A percentile compares a stretch with the other conserved stretches of the same genome.
Conservation (phyloP, 2,113 vertebrate genomes). For the Rhipidura dahli region DNA sequence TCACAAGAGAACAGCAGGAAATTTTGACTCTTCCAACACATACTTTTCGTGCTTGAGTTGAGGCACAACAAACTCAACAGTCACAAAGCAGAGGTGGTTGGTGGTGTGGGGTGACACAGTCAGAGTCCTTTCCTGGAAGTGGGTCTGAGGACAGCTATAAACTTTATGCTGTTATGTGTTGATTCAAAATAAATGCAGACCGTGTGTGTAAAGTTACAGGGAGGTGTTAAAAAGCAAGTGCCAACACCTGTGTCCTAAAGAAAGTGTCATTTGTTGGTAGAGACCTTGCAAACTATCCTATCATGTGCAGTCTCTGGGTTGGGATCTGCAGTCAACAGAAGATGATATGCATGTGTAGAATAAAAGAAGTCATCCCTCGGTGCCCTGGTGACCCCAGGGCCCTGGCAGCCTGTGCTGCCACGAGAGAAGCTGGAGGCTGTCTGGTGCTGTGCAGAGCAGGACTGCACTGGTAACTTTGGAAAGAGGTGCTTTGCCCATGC, state of each 20-base stretch:
- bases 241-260: constrained; percentile 58
- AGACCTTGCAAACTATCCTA: not conserved
- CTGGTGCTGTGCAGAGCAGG: not conserved
- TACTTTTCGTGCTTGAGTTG: not conserved
- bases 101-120: not conserved
- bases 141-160: constrained; percentile 46
- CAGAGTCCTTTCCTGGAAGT: constrained; percentile 60
- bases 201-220: constrained; percentile 26
- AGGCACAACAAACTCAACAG: not conserved
- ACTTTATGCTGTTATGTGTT: constrained; percentile 6
- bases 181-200: constrained; percentile 67
- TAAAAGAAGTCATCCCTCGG: not conserved
- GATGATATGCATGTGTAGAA: not conserved
- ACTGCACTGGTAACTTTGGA: not conserved
- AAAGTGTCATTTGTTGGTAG: not conserved
- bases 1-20: not conserved
- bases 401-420: not conserved
- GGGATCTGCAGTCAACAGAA: not conserved
- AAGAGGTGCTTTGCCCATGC: not conserved
- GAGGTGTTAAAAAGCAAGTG: constrained; percentile 67
- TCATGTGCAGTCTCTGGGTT: not conserved
- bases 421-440: not conserved
- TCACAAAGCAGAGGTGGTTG: not conserved
- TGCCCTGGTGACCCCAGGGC: not conserved
- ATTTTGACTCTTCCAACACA: accelerated